Conservation (phyloP, 1,140 invertebrate genomes). For the Drosophila chauvacae region DNA sequence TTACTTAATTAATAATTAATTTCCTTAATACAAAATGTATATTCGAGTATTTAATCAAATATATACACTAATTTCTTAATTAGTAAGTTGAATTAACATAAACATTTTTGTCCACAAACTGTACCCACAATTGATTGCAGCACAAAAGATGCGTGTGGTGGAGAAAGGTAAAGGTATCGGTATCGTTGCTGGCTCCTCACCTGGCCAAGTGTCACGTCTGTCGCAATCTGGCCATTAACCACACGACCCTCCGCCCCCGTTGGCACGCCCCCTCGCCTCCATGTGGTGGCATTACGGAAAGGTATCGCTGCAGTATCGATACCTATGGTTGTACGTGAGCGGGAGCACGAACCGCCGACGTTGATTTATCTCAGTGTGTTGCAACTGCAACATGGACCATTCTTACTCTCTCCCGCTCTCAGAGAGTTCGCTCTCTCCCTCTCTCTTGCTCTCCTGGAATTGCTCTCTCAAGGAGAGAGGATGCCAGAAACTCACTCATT, state of each 20-base stretch:
- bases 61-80: neutral
- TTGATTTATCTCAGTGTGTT: constrained; percentile 58
- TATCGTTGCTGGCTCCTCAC: constrained; percentile 23
- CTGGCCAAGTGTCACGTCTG: constrained; percentile 44
- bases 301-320: constrained; percentile 49
- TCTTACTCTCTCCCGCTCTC: constrained; percentile 6
- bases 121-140: neutral
- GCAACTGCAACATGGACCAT: constrained; percentile 19
- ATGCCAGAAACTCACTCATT: constrained; percentile 18
- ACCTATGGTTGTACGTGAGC: constrained; percentile 53
- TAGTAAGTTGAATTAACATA: neutral
- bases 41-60: neutral
- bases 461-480: neutral
- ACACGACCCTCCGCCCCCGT: constrained; percentile 4
- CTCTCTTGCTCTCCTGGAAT: neutral
- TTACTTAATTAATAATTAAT: too few species aligned
- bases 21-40: neutral
- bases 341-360: constrained; percentile 49
- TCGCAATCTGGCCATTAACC: constrained; percentile 36
- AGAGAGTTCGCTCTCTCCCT: neutral
- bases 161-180: constrained; percentile 25
- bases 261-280: neutral
- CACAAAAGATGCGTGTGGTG: constrained; percentile 21
- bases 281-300: constrained; percentile 1
- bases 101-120: neutral